These are phyloP conservation scores for Leptobrachium leishanense DNA, from an alignment of 2,113 vertebrate species.

Conservation along the genomic window DNA sequence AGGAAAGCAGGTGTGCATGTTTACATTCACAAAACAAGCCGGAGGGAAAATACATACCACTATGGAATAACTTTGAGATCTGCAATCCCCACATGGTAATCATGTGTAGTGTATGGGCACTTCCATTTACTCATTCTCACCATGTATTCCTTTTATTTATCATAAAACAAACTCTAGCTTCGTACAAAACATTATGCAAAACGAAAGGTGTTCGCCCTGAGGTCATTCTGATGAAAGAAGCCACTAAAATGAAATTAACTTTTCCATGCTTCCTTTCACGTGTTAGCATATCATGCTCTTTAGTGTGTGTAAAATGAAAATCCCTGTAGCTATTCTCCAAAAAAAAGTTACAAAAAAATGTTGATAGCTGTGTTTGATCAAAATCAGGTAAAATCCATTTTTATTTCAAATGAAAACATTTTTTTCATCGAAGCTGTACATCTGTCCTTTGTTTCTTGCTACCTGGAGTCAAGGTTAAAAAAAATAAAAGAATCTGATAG, in stretches of 20 bases:
- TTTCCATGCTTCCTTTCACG: not conserved
- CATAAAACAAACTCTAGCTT: not conserved
- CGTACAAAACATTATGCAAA: not conserved
- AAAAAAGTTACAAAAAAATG: no score
- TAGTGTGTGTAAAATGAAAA: not conserved
- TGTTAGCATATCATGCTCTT: not conserved
- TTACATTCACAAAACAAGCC: slow-evolving; percentile 37
- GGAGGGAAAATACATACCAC: slow-evolving; percentile 36
- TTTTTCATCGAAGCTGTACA: no score
- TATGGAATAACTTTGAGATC: slow-evolving; percentile 18
- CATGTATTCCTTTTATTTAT: not conserved
- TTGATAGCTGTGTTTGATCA: no score
- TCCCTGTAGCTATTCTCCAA: no score
- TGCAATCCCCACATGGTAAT: slow-evolving; percentile 31
- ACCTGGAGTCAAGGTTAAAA: no score
- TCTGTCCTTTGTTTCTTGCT: no score
- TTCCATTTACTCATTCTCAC: not conserved
- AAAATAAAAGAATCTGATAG: no score
- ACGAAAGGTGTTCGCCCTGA: not conserved
- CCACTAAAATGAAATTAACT: not conserved
- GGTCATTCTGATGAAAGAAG: not conserved
- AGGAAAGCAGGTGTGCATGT: slow-evolving; percentile 41
- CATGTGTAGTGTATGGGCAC: slow-evolving; percentile 12
- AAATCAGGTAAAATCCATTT: no score
- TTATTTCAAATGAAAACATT: no score